Percentiles rank a stretch among this genome's conserved stretches.
Conservation (phyloP, 2,797 vertebrate species). For the Spea hammondii region DNA sequence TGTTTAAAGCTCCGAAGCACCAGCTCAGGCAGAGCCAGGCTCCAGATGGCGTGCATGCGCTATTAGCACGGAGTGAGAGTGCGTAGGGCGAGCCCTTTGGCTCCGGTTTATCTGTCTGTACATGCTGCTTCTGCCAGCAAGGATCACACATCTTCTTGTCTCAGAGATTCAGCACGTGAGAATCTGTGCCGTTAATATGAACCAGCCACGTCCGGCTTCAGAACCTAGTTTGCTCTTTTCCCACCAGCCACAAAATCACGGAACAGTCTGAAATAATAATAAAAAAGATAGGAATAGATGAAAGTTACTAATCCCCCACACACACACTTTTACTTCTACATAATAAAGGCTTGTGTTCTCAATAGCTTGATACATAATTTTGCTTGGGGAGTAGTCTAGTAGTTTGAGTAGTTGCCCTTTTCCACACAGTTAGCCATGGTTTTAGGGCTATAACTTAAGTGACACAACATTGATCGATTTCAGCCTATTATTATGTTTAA, state of each 20-base stretch:
- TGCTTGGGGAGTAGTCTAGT: too few relatives aligned
- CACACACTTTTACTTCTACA: too few relatives aligned
- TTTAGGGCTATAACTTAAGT: too few relatives aligned
- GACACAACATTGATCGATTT: too few relatives aligned
- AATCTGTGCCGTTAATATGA: conserved; percentile 26
- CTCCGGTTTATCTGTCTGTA: conserved; percentile 43
- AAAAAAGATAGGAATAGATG: too few relatives aligned
- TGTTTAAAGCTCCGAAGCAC: conserved; percentile 56
- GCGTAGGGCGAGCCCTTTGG: conserved; percentile 54
- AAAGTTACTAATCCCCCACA: too few relatives aligned
- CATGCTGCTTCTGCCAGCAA: conserved; percentile 45
- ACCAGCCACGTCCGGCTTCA: not conserved
- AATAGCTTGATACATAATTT: too few relatives aligned
- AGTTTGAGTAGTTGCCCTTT: too few relatives aligned
- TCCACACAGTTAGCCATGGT: too few relatives aligned
- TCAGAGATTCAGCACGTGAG: conserved; percentile 34
- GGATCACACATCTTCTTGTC: conserved; percentile 38
- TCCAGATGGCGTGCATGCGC: conserved; percentile 53
- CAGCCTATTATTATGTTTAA: too few relatives aligned
- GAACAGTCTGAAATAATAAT: too few relatives aligned
- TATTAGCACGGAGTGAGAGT: conserved; percentile 40
- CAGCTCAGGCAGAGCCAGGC: conserved; percentile 49
- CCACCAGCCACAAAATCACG: not conserved
- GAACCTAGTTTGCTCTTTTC: not conserved
- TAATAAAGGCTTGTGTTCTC: too few relatives aligned